Conservation (phyloP, 2,888 invertebrate species). For the Chymomyza fuscimana region DNA sequence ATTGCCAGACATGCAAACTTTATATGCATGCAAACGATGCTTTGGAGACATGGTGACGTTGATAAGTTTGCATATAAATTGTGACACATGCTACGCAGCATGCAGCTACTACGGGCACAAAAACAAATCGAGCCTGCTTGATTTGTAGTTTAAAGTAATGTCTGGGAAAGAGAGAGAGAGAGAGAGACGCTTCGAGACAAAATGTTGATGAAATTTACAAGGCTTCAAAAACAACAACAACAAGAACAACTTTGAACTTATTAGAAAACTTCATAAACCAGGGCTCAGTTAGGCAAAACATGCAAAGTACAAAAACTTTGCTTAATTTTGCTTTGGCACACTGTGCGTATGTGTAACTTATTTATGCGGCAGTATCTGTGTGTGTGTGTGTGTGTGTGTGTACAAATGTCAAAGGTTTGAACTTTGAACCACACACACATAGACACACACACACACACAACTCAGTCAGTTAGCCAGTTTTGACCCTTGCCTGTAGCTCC, state of each 20-base stretch:
- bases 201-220: slow-evolving; percentile 64
- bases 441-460: slow-evolving; percentile 13
- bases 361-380: slow-evolving; percentile 35
- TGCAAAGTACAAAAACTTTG: slow-evolving; percentile 8
- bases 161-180: background rate
- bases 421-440: slow-evolving; percentile 63
- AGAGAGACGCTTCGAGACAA: no score
- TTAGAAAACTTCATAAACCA: slow-evolving; percentile 60
- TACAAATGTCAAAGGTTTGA: slow-evolving; percentile 71
- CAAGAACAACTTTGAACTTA: slow-evolving; percentile 24
- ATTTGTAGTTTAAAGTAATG: slow-evolving; percentile 8
- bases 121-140: slow-evolving; percentile 3
- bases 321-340: slow-evolving; percentile 41
- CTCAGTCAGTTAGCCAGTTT: background rate
- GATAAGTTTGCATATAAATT: slow-evolving; percentile 75
- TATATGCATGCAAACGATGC: slow-evolving; percentile 66
- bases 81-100: slow-evolving; percentile 55
- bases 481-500: slow-evolving; percentile 38
- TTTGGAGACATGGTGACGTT: slow-evolving; percentile 67
- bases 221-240: slow-evolving; percentile 24
- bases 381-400: slow-evolving; percentile 38
- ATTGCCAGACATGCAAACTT: slow-evolving; percentile 33
- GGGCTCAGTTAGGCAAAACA: slow-evolving; percentile 10
- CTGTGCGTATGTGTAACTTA: slow-evolving; percentile 67
- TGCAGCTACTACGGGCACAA: background rate